Evolutionary conservation across 2,113 vertebrate genomes (phyloP).

Genomic region (Pygoscelis adeliae): DNA sequence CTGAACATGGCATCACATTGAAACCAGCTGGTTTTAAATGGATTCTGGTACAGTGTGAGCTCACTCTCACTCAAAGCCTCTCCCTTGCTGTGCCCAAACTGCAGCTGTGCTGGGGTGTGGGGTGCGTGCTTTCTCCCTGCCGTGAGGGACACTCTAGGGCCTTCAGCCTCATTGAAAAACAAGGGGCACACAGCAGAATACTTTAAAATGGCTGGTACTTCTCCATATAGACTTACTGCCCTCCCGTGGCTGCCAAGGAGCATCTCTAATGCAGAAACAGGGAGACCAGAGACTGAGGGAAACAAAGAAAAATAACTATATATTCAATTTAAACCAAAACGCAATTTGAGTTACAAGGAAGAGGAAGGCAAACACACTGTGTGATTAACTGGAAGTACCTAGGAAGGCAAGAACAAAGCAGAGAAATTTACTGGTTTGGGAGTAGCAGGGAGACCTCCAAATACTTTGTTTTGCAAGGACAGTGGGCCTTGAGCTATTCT

Average conservation of each 20-base stretch:
- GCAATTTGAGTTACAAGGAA: background rate
- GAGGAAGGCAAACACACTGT: background rate
- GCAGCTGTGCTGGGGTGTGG: background rate
- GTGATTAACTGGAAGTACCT: background rate
- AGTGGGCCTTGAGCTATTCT: background rate
- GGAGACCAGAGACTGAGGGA: background rate
- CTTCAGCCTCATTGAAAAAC: background rate
- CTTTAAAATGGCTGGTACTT: background rate
- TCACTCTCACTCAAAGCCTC: background rate
- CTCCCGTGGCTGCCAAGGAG: conserved; percentile 9
- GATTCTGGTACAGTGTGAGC: background rate
- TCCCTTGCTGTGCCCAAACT: background rate
- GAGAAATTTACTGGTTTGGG: background rate
- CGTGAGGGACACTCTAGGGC: background rate
- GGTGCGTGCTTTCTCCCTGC: background rate
- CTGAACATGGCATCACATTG: background rate
- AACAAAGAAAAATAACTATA: background rate
- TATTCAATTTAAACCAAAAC: background rate
- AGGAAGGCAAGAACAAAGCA: background rate
- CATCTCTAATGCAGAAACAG: background rate
- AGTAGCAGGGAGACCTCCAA: background rate
- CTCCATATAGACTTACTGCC: background rate
- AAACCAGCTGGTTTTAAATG: background rate
- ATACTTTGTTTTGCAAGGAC: background rate
- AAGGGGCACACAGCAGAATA: background rate